Percentiles rank a stretch among this genome's conserved stretches.
Conservation (phyloP, 2,113 vertebrate genomes). For the Zootoca vivipara region DNA sequence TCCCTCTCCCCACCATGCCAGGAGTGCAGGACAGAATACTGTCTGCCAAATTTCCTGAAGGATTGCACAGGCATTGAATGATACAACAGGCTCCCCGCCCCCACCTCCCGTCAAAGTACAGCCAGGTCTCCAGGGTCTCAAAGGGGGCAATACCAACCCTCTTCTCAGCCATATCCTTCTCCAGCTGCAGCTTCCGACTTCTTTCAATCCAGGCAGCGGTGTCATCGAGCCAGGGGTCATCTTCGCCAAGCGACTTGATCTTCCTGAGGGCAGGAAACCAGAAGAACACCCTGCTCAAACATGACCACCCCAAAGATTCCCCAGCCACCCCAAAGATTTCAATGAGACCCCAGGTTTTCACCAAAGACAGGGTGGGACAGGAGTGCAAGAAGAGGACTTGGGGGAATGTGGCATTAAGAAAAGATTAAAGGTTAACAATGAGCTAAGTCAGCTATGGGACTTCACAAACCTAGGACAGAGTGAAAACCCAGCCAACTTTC, state of each 20-base stretch:
- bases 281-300: neutral
- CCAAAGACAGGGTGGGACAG: neutral
- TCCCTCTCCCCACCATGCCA: neutral
- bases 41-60: neutral
- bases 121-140: neutral
- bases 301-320: neutral
- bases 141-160: slow-evolving; percentile 68
- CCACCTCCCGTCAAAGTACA: neutral
- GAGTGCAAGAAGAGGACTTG: neutral
- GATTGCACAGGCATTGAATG: neutral
- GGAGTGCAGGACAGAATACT: too few species aligned
- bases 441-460: neutral
- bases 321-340: neutral
- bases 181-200: slow-evolving; percentile 84
- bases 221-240: slow-evolving; percentile 91
- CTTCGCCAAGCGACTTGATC: slow-evolving; percentile 86
- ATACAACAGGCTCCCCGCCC: too few species aligned
- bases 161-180: slow-evolving; percentile 92
- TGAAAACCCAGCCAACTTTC: neutral
- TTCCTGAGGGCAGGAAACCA: slow-evolving; percentile 72
- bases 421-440: neutral
- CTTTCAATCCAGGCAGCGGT: slow-evolving; percentile 88
- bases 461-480: neutral
- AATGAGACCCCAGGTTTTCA: neutral
- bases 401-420: neutral